phyloP scores from a whole-genome alignment of 2,888 invertebrate species.

The Epirrhoe tristata region DNA sequence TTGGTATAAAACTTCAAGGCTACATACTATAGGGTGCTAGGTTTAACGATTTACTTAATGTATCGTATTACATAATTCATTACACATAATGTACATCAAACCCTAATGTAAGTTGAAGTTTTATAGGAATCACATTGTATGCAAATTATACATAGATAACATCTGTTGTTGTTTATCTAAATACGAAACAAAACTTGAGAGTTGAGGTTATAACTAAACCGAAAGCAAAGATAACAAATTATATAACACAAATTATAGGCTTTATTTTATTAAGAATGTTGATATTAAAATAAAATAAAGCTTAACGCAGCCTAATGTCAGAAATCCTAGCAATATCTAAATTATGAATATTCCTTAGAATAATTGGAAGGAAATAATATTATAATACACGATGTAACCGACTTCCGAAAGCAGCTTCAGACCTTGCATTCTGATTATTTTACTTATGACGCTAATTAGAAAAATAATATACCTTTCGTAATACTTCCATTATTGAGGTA shows the following conservation, averaged over 20 bases:
- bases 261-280: background rate
- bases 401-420: no score
- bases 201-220: background rate
- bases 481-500: background rate
- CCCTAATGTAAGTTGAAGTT: background rate
- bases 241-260: background rate
- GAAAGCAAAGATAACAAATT: background rate
- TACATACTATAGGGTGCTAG: background rate
- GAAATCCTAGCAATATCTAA: background rate
- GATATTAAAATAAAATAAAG: background rate
- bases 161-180: conserved; percentile 18
- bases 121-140: conserved; percentile 11
- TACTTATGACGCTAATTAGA: no score
- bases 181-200: conserved; percentile 2
- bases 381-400: no score
- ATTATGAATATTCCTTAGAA: background rate
- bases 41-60: background rate
- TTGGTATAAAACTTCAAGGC: background rate
- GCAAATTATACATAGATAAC: conserved; percentile 21
- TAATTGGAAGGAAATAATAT: no score
- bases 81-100: background rate
- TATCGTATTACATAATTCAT: background rate
- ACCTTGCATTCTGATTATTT: no score
- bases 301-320: background rate
- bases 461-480: no score